A percentile compares a stretch with the other conserved stretches of the same genome.
Conservation (phyloP, 1,140 invertebrate genomes). For the Tetramorium simillimum region DNA sequence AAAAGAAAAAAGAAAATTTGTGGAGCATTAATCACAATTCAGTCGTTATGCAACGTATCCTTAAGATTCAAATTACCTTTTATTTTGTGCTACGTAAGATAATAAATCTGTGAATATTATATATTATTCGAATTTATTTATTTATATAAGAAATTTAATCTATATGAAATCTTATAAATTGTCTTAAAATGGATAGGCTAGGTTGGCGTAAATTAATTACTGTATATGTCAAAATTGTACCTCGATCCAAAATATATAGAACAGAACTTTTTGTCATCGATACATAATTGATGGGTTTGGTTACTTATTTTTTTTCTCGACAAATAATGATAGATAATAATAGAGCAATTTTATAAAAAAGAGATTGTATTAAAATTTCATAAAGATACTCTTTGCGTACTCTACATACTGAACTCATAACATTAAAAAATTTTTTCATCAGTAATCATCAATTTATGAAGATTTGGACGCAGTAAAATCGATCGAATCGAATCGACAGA, state of each 20-base stretch:
- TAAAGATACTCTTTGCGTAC: slow-evolving; percentile 1
- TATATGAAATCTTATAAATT: not conserved
- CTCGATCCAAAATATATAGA: not conserved
- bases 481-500: not conserved
- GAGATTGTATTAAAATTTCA: not conserved
- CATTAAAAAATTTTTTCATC: not conserved
- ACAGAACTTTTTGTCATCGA: not conserved
- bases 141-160: not conserved
- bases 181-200: not conserved
- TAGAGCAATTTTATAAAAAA: not conserved
- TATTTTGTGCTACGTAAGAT: not conserved
- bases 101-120: not conserved
- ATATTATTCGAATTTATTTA: not conserved
- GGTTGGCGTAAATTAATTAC: not conserved
- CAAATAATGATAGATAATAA: not conserved
- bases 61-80: not conserved
- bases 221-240: not conserved
- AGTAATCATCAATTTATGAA: not conserved
- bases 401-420: not conserved
- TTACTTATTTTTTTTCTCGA: not conserved
- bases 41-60: not conserved
- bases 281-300: not conserved
- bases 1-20: not conserved
- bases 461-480: not conserved
- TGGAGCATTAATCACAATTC: not conserved